A percentile compares a stretch with the other conserved stretches of the same genome.
Conservation (phyloP, 1,140 invertebrate species). For the Chelonus insularis region DNA sequence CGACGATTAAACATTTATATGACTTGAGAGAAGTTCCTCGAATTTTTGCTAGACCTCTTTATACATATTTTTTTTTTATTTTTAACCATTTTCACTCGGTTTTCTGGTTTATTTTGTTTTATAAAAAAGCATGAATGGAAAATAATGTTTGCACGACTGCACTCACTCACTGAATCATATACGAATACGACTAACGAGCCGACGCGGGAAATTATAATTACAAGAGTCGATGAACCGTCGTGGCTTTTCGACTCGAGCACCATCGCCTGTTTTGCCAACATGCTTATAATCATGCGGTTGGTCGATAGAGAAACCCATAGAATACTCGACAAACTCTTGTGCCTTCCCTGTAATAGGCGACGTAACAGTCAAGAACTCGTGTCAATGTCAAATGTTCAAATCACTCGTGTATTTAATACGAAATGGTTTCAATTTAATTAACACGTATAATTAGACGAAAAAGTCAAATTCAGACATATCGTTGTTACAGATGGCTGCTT, state of each 20-base stretch:
- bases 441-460: too few relatives aligned
- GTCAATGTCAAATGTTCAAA: too few relatives aligned
- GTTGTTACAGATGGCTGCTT: too few relatives aligned
- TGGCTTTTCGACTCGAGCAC: conserved; percentile 12
- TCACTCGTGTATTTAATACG: too few relatives aligned
- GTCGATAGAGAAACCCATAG: too few relatives aligned
- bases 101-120: not conserved
- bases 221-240: conserved; percentile 15
- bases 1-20: too few relatives aligned
- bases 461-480: too few relatives aligned
- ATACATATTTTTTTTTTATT: not conserved
- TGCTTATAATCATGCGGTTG: not conserved
- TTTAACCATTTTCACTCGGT: not conserved
- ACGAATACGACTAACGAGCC: conserved; percentile 15
- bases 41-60: too few relatives aligned
- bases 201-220: conserved; percentile 9
- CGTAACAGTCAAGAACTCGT: too few relatives aligned
- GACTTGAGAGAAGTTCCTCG: not conserved
- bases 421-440: too few relatives aligned
- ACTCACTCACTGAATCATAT: not conserved
- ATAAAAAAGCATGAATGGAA: not conserved
- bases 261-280: not conserved
- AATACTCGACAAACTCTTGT: too few relatives aligned
- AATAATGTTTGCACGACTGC: conserved; percentile 4
- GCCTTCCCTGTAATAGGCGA: too few relatives aligned